Evolutionary conservation across 1,140 invertebrate species (phyloP).

Genomic region (Drosophila repletoides): DNA sequence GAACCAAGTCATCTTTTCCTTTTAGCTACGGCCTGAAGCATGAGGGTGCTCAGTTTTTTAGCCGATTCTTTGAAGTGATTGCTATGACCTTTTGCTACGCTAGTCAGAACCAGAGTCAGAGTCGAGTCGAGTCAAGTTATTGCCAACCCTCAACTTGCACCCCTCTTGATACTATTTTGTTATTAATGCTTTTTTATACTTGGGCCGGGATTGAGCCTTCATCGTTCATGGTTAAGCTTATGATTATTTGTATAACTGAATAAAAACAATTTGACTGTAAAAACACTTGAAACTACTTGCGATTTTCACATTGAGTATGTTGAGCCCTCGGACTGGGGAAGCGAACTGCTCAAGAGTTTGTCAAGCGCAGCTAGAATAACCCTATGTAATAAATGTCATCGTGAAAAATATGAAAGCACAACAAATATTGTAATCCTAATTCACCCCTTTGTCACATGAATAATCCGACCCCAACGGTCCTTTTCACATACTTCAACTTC

Average conservation of each 20-base stretch:
- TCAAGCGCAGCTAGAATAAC: constrained; percentile 44
- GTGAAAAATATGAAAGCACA: constrained; percentile 52
- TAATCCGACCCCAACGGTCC: background rate
- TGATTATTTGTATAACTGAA: constrained; percentile 73
- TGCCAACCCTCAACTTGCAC: constrained; percentile 52
- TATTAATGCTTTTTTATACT: constrained; percentile 48
- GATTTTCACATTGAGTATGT: constrained; percentile 61
- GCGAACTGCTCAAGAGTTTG: constrained; percentile 22
- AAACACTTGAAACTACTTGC: constrained; percentile 75
- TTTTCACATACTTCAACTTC: constrained; percentile 21
- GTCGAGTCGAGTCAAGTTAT: constrained; percentile 12
- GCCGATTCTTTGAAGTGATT: constrained; percentile 25
- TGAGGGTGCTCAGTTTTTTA: constrained; percentile 6
- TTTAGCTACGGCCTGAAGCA: background rate
- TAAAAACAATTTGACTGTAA: constrained; percentile 80
- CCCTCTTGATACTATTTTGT: constrained; percentile 40
- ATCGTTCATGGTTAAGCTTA: constrained; percentile 31
- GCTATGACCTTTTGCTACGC: constrained; percentile 24
- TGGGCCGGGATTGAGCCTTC: background rate
- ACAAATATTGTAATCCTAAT: constrained; percentile 59
- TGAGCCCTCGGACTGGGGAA: background rate
- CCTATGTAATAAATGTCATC: constrained; percentile 68
- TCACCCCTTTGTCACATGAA: constrained; percentile 56
- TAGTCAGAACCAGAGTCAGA: constrained; percentile 9
- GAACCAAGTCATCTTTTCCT: background rate